Evolutionary conservation across 37 sponge, comb jelly and placozoan species (phyloP).

Genomic region (Crambe crambe): DNA sequence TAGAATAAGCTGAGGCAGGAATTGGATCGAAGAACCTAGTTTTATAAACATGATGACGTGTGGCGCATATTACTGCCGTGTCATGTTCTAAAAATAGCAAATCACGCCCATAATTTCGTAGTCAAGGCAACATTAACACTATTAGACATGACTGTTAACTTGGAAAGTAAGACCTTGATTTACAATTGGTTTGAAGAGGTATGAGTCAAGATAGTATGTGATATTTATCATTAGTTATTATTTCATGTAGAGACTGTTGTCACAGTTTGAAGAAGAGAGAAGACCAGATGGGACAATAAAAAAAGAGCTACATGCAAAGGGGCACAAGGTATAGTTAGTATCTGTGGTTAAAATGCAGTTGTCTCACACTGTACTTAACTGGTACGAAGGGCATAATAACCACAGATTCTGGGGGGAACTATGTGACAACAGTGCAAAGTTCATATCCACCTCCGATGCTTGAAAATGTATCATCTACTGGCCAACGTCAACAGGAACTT

Average conservation of each 20-base stretch:
- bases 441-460: constrained; percentile 31
- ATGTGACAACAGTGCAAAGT: constrained; percentile 11
- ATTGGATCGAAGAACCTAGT: no score
- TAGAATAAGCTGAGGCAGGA: no score
- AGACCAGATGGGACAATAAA: constrained; percentile 55
- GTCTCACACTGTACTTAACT: no score
- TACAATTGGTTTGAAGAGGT: constrained; percentile 86
- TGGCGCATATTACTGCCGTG: no score
- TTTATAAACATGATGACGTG: no score
- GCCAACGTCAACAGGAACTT: constrained; percentile 42
- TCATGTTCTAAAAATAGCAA: no score
- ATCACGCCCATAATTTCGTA: no score
- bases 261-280: constrained; percentile 48
- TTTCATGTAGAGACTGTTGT: constrained; percentile 53
- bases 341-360: not conserved
- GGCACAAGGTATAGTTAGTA: constrained; percentile 52
- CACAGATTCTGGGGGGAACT: not conserved
- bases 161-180: constrained; percentile 68
- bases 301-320: constrained; percentile 47
- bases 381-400: constrained; percentile 45
- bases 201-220: not conserved
- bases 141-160: no score
- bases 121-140: constrained; percentile 1
- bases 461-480: constrained; percentile 4
- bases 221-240: not conserved